Evolutionary conservation across 2,113 vertebrate genomes (phyloP).

Genomic region (Chaetura pelagica): DNA sequence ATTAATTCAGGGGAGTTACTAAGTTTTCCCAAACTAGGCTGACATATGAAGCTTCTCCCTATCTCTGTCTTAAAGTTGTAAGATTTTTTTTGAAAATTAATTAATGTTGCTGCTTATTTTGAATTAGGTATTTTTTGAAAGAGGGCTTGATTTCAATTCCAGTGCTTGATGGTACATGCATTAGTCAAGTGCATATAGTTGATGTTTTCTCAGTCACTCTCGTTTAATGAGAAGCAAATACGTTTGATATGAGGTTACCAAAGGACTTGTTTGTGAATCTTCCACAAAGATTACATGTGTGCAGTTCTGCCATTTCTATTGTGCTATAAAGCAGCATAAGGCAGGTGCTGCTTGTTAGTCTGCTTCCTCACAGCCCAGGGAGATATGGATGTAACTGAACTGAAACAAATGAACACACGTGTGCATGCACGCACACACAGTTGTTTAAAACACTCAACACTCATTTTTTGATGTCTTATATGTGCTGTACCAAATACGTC

Average conservation of each 20-base stretch:
- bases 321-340: fast-evolving
- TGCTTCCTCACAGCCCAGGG: background rate
- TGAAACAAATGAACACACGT: fast-evolving
- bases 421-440: fast-evolving
- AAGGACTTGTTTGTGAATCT: background rate
- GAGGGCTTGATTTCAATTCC: background rate
- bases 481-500: fast-evolving
- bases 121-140: background rate
- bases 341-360: background rate
- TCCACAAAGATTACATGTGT: background rate
- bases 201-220: background rate
- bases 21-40: background rate
- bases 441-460: background rate
- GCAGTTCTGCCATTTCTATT: background rate
- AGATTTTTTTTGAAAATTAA: background rate
- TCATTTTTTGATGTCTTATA: fast-evolving
- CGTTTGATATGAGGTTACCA: background rate
- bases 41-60: background rate
- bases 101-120: background rate
- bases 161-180: fast-evolving
- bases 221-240: background rate
- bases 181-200: background rate
- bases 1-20: background rate
- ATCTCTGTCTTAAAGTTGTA: background rate
- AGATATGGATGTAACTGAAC: background rate